phyloP scores from a whole-genome alignment of 1,140 invertebrate genomes.

The Pteromalus puparum region DNA sequence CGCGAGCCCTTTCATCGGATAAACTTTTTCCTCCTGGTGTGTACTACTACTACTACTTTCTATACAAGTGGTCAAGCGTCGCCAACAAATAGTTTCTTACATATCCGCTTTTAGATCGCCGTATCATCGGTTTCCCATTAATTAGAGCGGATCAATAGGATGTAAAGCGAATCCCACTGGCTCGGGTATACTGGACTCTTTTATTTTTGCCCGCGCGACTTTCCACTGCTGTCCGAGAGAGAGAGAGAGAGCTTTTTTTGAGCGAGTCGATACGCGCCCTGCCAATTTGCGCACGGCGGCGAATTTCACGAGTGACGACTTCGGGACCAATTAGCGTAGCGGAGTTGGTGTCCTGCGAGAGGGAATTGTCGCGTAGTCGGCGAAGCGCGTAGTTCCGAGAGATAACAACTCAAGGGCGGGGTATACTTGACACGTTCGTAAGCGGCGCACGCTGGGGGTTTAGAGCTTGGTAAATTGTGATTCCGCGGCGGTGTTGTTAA shows the following conservation, averaged over 20 bases:
- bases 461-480: background rate
- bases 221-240: background rate
- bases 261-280: background rate
- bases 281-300: background rate
- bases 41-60: too few relatives aligned
- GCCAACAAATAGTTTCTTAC: slow-evolving; percentile 4
- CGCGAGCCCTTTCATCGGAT: background rate
- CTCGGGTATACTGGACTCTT: background rate
- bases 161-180: slow-evolving; percentile 11
- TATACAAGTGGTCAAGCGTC: too few relatives aligned
- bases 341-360: background rate
- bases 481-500: background rate
- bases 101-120: background rate
- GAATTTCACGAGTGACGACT: slow-evolving; percentile 52
- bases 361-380: background rate
- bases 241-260: background rate
- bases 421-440: background rate
- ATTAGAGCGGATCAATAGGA: slow-evolving; percentile 21
- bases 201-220: background rate
- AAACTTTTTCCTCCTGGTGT: background rate
- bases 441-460: background rate
- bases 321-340: slow-evolving; percentile 56
- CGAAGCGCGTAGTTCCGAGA: background rate
- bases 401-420: background rate
- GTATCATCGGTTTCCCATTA: slow-evolving; percentile 9